Evolutionary conservation across 2,888 invertebrate genomes (phyloP), one percentile per base, ranked within the genome.

Genomic region (Tupiocoris notatus): DNA sequence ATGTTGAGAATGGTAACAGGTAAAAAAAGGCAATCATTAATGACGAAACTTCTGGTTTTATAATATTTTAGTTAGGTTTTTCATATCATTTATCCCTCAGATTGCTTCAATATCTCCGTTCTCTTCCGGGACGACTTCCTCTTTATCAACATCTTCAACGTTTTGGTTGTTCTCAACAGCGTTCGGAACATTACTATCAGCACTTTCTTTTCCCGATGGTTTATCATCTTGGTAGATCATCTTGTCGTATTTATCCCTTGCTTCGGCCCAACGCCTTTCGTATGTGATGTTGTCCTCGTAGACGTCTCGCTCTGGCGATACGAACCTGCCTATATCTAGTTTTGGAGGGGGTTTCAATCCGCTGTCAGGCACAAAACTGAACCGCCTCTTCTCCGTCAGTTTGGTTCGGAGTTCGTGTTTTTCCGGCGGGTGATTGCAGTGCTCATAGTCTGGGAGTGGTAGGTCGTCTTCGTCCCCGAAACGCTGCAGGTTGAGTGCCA

Each of bases 321-420:
- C 61, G 61, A 70, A 70, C 23, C 18, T 2, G 17, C 58, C 21
- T 0, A 70, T 17, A 1, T 24, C 17, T 18, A 70, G 7, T 23
- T 70, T 54, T 12, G 16, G 1, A n/a, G 70, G 59, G 9, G 61
- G 61, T 16, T 17, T 57, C 17, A 39, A 7, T 12, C 39, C 39
- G 39, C 39, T 39, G 39, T 58, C 21, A 1, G 70, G 70, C 23
- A 70, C 3, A 18, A 70, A 54, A n/a, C 61, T 70, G 70, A 70
- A 20, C 9, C 24, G 6, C 3, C 18, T 70, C 1, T 59, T 70
- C 17, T 54, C 1, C 17, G 12, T n/a, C 1, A 58, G 18, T 17
- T 24, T 20, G 16, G 25, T 18, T 25, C 22, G 17, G n/a, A n/a
- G 9, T 7, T 59, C 24, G 17, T 58, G 61, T 9, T 59, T n/a